These are phyloP conservation scores for Protobothrops mucrosquamatus DNA, from an alignment of 2,113 vertebrate genomes.

Conservation along the genomic window DNA sequence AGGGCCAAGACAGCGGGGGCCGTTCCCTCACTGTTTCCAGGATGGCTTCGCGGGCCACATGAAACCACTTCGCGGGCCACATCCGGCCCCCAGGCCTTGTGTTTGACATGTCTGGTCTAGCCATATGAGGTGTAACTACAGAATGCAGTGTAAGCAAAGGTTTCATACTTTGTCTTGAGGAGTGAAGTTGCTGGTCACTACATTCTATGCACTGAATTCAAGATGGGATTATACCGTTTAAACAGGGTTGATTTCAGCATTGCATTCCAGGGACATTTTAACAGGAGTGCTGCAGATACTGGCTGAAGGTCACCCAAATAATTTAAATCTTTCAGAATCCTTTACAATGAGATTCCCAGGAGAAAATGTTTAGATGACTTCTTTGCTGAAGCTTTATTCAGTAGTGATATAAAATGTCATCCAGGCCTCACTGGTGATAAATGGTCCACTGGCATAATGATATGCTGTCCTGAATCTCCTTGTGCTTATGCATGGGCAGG, in stretches of 20 bases:
- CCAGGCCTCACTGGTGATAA: neutral
- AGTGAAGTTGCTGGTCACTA: neutral
- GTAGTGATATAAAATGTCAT: neutral
- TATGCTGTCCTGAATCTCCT: neutral
- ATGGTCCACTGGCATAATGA: neutral
- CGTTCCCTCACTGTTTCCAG: too few species aligned
- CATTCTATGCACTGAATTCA: neutral
- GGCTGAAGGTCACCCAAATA: neutral
- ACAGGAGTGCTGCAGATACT: neutral
- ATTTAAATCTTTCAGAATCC: neutral
- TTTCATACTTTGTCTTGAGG: neutral
- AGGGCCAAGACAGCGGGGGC: too few species aligned
- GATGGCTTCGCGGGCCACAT: too few species aligned
- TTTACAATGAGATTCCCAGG: neutral
- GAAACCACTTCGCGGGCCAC: too few species aligned
- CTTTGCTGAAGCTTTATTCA: neutral
- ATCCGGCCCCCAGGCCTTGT: too few species aligned
- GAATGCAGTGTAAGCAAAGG: neutral
- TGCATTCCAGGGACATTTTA: neutral
- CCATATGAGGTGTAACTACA: neutral
- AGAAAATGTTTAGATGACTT: accelerated
- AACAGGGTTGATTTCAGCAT: neutral
- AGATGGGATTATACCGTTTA: neutral
- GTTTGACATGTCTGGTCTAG: neutral
- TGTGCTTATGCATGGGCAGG: neutral